Conservation (phyloP, 2,113 vertebrate species). For the Rhadina sibilatrix region DNA sequence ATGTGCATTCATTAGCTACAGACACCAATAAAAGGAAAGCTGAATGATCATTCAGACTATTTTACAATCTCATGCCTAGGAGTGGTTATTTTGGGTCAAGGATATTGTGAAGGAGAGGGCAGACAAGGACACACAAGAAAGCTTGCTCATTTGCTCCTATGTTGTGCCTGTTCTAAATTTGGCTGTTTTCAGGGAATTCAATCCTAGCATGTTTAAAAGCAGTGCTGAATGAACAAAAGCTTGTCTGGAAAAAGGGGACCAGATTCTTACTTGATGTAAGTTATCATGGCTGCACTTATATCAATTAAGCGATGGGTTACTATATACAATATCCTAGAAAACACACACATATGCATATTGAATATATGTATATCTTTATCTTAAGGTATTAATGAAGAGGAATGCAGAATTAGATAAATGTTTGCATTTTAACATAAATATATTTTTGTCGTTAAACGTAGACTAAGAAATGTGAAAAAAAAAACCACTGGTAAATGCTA, state of each 20-base stretch:
- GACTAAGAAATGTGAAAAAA: not conserved
- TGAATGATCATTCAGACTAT: constrained; percentile 5
- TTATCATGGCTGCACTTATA: not conserved
- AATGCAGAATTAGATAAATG: not conserved
- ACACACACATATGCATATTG: not conserved
- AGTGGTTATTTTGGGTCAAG: constrained; percentile 54
- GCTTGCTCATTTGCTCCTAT: not conserved
- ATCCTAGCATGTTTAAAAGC: not conserved
- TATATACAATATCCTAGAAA: not conserved
- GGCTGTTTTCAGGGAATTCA: constrained; percentile 24
- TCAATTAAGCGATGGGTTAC: not conserved
- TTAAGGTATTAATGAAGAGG: not conserved
- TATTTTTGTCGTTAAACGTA: not conserved
- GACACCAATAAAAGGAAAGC: not conserved
- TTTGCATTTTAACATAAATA: not conserved
- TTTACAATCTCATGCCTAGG: not conserved
- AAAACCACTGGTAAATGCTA: not conserved
- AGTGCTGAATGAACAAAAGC: constrained; percentile 4
- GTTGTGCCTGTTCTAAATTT: constrained; percentile 21
- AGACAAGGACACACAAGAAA: constrained; percentile 51
- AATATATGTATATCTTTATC: not conserved
- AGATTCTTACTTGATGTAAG: not conserved
- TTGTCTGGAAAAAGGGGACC: not conserved
- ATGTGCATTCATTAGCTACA: not conserved
- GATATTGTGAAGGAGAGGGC: constrained; percentile 28